phyloP scores from a whole-genome alignment of 2,888 invertebrate genomes.

The Lycia hirtaria region DNA sequence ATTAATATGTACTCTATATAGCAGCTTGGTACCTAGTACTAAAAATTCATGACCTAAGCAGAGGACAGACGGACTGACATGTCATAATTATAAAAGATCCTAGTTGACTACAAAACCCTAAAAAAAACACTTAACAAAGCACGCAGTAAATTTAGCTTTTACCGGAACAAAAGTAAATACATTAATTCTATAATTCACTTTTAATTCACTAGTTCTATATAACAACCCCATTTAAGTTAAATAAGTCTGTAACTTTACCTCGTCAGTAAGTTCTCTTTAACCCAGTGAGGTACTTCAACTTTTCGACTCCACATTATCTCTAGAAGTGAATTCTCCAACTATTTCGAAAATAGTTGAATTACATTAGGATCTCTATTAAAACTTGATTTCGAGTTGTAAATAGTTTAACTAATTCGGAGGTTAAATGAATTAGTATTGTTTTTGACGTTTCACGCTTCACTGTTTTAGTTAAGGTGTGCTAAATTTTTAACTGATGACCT shows the following conservation, averaged over 20 bases:
- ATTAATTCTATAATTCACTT: too few species aligned
- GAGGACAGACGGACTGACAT: too few species aligned
- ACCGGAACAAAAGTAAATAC: too few species aligned
- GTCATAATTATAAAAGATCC: too few species aligned
- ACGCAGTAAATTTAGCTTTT: too few species aligned
- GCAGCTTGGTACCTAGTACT: too few species aligned
- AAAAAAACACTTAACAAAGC: too few species aligned
- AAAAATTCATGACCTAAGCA: too few species aligned
- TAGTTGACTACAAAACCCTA: too few species aligned
- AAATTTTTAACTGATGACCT: too few species aligned
- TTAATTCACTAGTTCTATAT: too few species aligned
- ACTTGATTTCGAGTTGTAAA: background rate
- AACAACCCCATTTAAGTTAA: conserved; percentile 1
- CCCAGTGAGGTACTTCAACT: background rate
- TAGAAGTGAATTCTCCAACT: conserved; percentile 12
- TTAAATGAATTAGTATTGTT: conserved; percentile 17
- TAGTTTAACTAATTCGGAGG: background rate
- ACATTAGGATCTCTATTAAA: conserved; percentile 18
- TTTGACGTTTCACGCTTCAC: conserved; percentile 4
- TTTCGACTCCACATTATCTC: background rate
- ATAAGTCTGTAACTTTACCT: background rate
- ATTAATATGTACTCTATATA: too few species aligned
- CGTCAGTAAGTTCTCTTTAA: background rate
- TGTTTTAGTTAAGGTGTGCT: background rate
- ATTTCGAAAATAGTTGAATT: conserved; percentile 12